Evolutionary conservation across 2,113 vertebrate species (phyloP), one percentile per base, ranked within the genome.

Genomic region (Psettodes erumei): DNA sequence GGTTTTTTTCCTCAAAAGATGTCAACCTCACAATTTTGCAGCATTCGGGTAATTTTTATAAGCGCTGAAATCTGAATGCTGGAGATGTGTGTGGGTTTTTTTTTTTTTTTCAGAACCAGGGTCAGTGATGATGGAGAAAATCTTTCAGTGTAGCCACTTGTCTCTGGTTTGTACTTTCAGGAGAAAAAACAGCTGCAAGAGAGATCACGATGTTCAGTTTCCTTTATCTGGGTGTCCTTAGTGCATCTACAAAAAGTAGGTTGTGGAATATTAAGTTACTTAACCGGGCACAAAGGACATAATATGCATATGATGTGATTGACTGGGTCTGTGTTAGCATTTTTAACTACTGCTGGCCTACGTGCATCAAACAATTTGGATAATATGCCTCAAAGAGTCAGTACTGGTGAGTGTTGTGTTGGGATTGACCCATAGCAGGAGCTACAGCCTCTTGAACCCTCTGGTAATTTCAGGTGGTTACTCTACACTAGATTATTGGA

Each of bases 1-100:
- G 60, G 32, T 65, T 82, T 83, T 79, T 81, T 78, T 8, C 30
- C 70, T 79, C n/a, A 65, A 80, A 85, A 75, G 58, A 79, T 80
- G 51, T 85, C 43, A 75, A 56, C 28, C 64, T 77, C 27, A 59
- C 45, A 75, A 70, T 76, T 80, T 55, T 67, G 27, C 40, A 60
- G 62, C 42, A 56, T 77, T 77, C 48, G 77, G 62, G 53, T 85
- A 28, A 67, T 71, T 70, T 63, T 3, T 71, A n/a, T 8, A 47
- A 19, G 63, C 23, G 63, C 27, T 62, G 5, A 21, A 58, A 77
- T 40, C 6, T 58, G 33, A 79, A 67, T 47, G 38, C 30, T 58
- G 11, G n/a, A 42, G 33, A 64, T 43, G 11, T 50, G 19, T n/a
- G n/a, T n/a, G n/a, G n/a, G n/a, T n/a, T n/a, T n/a, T 25, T 61